phyloP scores from a whole-genome alignment of 2,888 invertebrate species.

The Thymelicus acteon region DNA sequence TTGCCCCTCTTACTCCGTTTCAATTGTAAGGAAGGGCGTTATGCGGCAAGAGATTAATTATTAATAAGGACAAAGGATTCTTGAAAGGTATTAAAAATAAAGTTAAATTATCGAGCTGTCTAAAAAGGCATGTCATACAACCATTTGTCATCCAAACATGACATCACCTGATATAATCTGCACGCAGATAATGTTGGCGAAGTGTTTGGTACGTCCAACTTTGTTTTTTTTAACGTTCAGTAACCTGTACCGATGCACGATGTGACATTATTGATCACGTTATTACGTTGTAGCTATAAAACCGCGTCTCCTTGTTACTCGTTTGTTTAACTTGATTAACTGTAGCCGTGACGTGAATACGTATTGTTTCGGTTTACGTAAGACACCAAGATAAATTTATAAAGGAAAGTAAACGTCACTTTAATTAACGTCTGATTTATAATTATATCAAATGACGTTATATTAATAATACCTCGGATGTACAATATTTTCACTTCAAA shows the following conservation, averaged over 20 bases:
- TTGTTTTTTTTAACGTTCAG: conserved; percentile 10
- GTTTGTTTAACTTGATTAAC: not conserved
- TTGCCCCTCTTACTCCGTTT: too few relatives aligned
- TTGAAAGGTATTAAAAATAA: too few relatives aligned
- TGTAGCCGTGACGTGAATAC: not conserved
- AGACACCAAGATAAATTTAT: not conserved
- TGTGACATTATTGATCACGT: not conserved
- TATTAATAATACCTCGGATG: too few relatives aligned
- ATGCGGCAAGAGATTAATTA: too few relatives aligned
- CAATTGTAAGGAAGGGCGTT: too few relatives aligned
- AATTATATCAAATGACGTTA: too few relatives aligned
- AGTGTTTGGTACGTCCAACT: conserved; percentile 1
- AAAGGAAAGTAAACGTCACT: not conserved
- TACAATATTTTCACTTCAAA: too few relatives aligned
- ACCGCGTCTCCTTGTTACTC: not conserved
- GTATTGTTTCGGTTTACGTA: too few relatives aligned
- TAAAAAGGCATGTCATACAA: not conserved
- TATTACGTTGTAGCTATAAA: not conserved
- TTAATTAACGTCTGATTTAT: too few relatives aligned
- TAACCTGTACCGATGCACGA: conserved; percentile 4
- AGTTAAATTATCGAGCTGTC: too few relatives aligned
- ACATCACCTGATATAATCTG: conserved; percentile 43
- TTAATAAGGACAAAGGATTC: too few relatives aligned
- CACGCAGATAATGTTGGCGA: conserved; percentile 39
- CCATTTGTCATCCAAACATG: conserved; percentile 35